A percentile compares a stretch with the other conserved stretches of the same genome.
Evolutionary conservation across 1,140 invertebrate species (phyloP).

Genomic region (Orussus abietinus): DNA sequence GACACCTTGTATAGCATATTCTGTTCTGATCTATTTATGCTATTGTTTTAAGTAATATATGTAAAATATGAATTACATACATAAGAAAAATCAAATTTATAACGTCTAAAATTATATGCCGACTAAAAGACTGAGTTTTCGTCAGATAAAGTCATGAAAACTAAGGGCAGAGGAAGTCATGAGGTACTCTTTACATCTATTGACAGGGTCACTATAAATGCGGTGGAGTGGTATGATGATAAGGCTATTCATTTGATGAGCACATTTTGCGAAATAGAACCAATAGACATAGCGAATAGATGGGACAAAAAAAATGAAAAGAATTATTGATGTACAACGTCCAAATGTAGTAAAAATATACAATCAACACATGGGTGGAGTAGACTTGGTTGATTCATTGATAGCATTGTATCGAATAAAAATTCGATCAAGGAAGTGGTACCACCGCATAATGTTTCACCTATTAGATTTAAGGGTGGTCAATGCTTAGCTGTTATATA

Average conservation of each 20-base stretch:
- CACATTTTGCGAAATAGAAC: conserved; percentile 36
- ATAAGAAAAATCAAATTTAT: no score
- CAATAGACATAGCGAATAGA: conserved; percentile 29
- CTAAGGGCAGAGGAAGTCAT: conserved; percentile 34
- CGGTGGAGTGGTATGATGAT: conserved; percentile 48
- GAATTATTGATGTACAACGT: conserved; percentile 35
- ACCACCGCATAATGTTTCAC: conserved; percentile 33
- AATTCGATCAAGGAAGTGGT: conserved; percentile 37
- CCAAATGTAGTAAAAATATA: conserved; percentile 29
- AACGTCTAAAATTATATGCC: no score
- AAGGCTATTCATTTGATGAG: conserved; percentile 45
- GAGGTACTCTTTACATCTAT: conserved; percentile 12
- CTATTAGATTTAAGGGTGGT: conserved; percentile 24
- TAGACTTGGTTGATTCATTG: conserved; percentile 33
- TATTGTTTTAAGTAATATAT: no score
- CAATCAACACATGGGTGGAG: conserved; percentile 32
- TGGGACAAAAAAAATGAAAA: conserved; percentile 31
- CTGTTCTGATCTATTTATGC: no score
- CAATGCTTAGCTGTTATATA: conserved; percentile 33
- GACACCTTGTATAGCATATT: no score
- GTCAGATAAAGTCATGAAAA: conserved; percentile 36
- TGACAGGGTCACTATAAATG: conserved; percentile 14
- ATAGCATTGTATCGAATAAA: conserved; percentile 27
- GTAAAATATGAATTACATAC: no score
- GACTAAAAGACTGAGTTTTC: conserved; percentile 13